phyloP scores from a whole-genome alignment of 2,113 vertebrate genomes.

The Halcyon malimbica region DNA sequence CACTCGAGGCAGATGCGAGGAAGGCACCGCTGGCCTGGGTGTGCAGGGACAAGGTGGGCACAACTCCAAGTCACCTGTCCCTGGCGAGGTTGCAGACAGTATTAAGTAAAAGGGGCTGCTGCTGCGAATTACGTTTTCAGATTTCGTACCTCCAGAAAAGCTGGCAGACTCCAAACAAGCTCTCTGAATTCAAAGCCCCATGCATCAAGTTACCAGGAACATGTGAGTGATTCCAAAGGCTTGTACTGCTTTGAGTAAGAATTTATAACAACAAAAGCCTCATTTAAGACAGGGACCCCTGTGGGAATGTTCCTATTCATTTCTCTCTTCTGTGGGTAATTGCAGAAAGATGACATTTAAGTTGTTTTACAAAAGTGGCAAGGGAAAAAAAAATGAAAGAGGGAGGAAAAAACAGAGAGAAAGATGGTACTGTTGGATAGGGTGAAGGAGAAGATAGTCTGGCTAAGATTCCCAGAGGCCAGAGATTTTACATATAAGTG shows the following conservation, averaged over 20 bases:
- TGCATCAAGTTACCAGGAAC: constrained; percentile 58
- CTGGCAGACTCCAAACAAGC: constrained; percentile 52
- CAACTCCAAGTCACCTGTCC: neutral
- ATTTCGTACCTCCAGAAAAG: constrained; percentile 48
- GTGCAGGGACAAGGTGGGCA: neutral
- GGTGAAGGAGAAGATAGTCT: constrained; percentile 7
- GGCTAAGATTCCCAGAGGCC: neutral
- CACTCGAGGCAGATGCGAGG: neutral
- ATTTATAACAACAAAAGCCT: constrained; percentile 77
- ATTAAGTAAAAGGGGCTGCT: neutral
- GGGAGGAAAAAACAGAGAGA: neutral
- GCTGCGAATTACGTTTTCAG: neutral
- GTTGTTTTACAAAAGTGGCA: constrained; percentile 67
- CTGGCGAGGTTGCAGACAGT: neutral
- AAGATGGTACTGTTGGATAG: neutral
- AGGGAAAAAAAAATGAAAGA: constrained; percentile 23
- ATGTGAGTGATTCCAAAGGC: constrained; percentile 66
- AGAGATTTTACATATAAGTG: neutral
- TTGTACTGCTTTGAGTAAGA: constrained; percentile 76
- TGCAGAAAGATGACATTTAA: constrained; percentile 75
- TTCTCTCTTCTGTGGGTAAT: constrained; percentile 69
- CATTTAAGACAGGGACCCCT: constrained; percentile 75
- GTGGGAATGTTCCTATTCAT: constrained; percentile 75
- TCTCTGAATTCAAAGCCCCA: constrained; percentile 63
- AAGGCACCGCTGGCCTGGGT: accelerated